Base-by-base conservation (phyloP, 2,113 vertebrate species). In the Burhinus oedicnemus region DNA sequence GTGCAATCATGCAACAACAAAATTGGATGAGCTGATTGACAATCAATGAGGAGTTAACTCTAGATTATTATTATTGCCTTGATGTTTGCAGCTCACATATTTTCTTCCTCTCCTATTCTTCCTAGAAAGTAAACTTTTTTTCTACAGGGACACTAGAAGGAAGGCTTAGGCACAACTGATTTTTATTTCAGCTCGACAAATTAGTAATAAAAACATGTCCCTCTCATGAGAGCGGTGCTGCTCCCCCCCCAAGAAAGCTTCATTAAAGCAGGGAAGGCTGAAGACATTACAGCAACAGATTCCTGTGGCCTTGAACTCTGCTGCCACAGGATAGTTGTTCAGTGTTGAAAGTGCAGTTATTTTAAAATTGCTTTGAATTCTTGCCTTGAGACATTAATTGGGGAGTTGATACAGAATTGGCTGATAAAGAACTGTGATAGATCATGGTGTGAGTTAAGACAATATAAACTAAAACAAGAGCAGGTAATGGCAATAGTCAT, bases 341-440 rank as follows among this genome's bases (percentile, higher is more conserved):
- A 13, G 23, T 32, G 81, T 96, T 88, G 66, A 85, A 93, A 72
- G 12, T 40, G 44, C 26, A 61, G n/a, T 76, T 90, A 27, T 57
- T 89, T 88, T 34, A 44, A 65, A 91, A 87, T 87, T 51, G 65
- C 77, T 94, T 87, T 62, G 34, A 64, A 85, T 95, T 91, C 45
- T 47, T 75, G n/a, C 57, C 61, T 85, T 52, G 52, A 86, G 76
- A 36, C 34, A 36, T 62, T 12, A 77, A 29, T 2, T 77, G 65
- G 21, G 25, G 10, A 69, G 23, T 20, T 77, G n/a, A 58, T 80
- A 54, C 44, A 55, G 71, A 49, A 54, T 45, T 68, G 52, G 18
- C 38, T 76, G 49, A 38, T 40, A 54, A 16, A 21, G 34, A 68
- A 8, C 19, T 65, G 38, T 11, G 34, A 29, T 60, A 55, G 42